Evolutionary conservation across 1,140 invertebrate species (phyloP), one percentile per base, ranked within the genome.

Genomic region (Drosophila murphyi): DNA sequence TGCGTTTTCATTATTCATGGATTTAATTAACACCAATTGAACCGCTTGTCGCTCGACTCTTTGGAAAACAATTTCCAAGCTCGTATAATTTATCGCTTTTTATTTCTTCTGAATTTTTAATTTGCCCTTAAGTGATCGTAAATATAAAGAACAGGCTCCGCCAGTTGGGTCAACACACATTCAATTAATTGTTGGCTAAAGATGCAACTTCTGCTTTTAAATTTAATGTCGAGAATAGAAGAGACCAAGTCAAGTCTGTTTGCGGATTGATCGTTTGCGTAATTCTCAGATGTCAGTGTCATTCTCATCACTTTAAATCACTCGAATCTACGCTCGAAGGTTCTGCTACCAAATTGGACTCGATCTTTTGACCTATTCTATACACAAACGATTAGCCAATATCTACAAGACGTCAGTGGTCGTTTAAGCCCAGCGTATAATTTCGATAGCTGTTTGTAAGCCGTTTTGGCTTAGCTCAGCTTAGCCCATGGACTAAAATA

Each of bases 1-100:
- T 79, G 76, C 54, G 56, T 82, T 78, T 89, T 88, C 77, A 91
- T 89, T 91, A 82, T 91, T 91, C 89, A 83, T 90, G 86, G 91
- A 92, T 91, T 92, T 92, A 92, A 92, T 92, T 92, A 92, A 92
- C 90, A 92, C 88, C 90, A 92, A 92, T 92, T 92, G 88, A 92
- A 89, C 87, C 91, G 90, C 82, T 81, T 91, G 82, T 92, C 90
- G 88, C 75, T 61, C 73, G 70, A 75, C 81, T 80, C 72, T 85
- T 90, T 86, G 70, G 78, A 75, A 85, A 89, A 78, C 72, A 81
- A 74, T 89, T 85, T 72, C 39, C 67, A 45, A 70, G 61, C 55
- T 63, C 69, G 68, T 63, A 74, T 91, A 81, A 91, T 91, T 91
- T 91, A 91, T 91, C 45, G 67, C 68, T 39, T 68, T 56, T 65